Percentiles rank a stretch among this genome's conserved stretches.
Evolutionary conservation across 2,797 vertebrate genomes (phyloP).

Genomic region (Poecilia velifera): DNA sequence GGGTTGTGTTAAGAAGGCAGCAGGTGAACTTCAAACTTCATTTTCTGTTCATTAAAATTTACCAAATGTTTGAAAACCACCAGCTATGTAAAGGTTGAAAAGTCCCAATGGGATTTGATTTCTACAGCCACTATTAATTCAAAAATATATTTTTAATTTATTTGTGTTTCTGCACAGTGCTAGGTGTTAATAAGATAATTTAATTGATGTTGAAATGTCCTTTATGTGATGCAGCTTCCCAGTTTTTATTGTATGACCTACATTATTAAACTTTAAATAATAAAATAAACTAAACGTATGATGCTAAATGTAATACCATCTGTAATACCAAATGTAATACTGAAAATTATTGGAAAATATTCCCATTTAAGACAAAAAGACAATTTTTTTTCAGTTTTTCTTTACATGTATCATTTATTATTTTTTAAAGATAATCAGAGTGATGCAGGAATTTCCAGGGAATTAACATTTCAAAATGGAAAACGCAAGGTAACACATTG

Average conservation of each 20-base stretch:
- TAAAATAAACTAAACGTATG: neutral
- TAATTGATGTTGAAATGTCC: too few relatives aligned
- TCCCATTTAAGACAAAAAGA: neutral
- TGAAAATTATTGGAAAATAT: neutral
- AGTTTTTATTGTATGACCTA: neutral
- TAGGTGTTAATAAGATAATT: neutral
- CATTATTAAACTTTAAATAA: neutral
- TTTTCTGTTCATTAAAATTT: neutral
- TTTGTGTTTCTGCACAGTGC: neutral
- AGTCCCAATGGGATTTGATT: neutral
- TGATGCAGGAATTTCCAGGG: neutral
- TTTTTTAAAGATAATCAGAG: neutral
- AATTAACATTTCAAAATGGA: neutral
- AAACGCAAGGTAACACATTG: neutral
- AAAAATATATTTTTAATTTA: neutral
- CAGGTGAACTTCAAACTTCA: neutral
- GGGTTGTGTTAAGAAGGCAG: neutral
- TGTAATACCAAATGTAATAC: too few relatives aligned
- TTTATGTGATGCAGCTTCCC: neutral
- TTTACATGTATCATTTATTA: too few relatives aligned
- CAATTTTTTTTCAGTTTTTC: neutral
- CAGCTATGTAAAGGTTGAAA: neutral
- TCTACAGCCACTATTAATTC: neutral
- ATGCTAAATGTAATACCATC: neutral
- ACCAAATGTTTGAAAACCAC: neutral